Evolutionary conservation across 37 sponge, comb jelly and placozoan genomes (phyloP).

Genomic region (Cladorhizidae sp.): DNA sequence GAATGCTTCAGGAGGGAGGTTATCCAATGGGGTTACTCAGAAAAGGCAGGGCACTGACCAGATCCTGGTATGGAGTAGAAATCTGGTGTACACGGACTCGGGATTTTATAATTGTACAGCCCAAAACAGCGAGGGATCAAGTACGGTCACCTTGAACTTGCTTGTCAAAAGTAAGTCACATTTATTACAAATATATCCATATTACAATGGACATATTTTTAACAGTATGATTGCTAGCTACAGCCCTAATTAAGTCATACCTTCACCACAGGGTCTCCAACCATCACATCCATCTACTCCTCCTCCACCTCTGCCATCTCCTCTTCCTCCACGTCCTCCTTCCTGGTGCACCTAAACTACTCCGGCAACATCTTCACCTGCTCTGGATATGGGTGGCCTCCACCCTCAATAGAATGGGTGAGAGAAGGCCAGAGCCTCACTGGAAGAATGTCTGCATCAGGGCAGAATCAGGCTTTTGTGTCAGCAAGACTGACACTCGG

Average conservation of each 20-base stretch:
- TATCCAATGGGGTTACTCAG: constrained; percentile 4
- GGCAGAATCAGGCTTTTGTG: background rate
- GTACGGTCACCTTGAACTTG: background rate
- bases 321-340: background rate
- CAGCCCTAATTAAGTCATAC: background rate
- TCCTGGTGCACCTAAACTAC: constrained; percentile 10
- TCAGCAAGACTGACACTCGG: constrained; percentile 1
- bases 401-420: constrained; percentile 29
- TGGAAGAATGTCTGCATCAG: background rate
- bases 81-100: constrained; percentile 15
- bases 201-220: too few species aligned
- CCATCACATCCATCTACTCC: constrained; percentile 11
- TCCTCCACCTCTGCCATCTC: background rate
- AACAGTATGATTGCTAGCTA: background rate
- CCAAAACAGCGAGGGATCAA: background rate
- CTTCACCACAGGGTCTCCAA: constrained; percentile 9
- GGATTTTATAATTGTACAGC: constrained; percentile 17
- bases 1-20: background rate
- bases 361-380: constrained; percentile 26
- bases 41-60: too few species aligned
- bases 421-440: background rate
- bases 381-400: constrained; percentile 26
- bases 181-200: too few species aligned
- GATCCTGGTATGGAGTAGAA: constrained; percentile 16
- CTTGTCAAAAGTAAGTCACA: constrained; percentile 25